Percentiles rank a stretch among this genome's conserved stretches.
Evolutionary conservation across 2,888 invertebrate species (phyloP).

Genomic region (Galeruca laticollis): DNA sequence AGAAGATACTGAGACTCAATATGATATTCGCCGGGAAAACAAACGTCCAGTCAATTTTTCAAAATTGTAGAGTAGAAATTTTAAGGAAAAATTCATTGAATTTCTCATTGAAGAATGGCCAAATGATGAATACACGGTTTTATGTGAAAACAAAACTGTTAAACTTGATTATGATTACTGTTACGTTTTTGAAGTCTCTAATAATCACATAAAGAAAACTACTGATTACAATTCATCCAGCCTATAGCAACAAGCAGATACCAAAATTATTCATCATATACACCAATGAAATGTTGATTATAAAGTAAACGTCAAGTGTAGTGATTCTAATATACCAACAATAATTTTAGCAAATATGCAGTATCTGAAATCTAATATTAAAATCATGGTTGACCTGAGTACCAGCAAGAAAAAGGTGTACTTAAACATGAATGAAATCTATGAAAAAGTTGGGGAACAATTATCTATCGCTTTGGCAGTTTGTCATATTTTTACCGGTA

Average conservation of each 20-base stretch:
- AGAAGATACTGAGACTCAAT: conserved; percentile 47
- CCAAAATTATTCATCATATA: conserved; percentile 51
- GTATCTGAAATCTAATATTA: conserved; percentile 28
- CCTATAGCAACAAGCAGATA: conserved; percentile 51
- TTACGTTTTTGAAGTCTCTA: conserved; percentile 46
- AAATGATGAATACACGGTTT: conserved; percentile 43
- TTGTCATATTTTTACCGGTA: conserved; percentile 33
- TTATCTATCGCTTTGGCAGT: conserved; percentile 22
- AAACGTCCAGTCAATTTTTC: conserved; percentile 52
- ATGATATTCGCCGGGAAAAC: conserved; percentile 50
- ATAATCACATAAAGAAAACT: conserved; percentile 45
- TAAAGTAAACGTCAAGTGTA: conserved; percentile 44
- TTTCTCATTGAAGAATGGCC: conserved; percentile 53
- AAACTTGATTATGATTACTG: conserved; percentile 50
- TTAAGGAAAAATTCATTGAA: conserved; percentile 54
- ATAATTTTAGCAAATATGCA: conserved; percentile 34
- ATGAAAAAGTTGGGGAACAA: conserved; percentile 24
- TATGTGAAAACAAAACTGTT: conserved; percentile 46
- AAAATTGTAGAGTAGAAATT: conserved; percentile 52
- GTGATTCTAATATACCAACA: conserved; percentile 31
- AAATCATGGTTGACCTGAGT: conserved; percentile 31
- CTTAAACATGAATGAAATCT: conserved; percentile 21
- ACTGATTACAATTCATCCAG: conserved; percentile 46
- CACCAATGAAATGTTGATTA: conserved; percentile 48
- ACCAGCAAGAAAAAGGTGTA: conserved; percentile 20